phyloP scores from a whole-genome alignment of 2,113 vertebrate genomes.

The Trichechus manatus region DNA sequence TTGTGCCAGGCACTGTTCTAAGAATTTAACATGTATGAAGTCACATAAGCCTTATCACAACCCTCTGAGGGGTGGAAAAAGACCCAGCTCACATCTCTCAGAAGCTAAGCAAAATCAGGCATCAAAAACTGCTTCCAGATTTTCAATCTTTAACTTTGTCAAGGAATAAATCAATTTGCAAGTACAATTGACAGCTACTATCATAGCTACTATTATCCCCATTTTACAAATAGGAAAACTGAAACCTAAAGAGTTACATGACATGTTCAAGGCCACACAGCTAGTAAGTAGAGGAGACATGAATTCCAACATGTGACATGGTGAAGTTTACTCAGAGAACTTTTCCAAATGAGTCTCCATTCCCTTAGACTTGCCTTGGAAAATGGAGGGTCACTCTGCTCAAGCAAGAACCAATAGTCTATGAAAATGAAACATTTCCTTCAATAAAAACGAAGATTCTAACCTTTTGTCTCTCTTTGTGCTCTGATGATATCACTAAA shows the following conservation, averaged over 20 bases:
- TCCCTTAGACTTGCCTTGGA: neutral
- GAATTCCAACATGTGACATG: rapidly evolving
- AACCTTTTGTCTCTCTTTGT: neutral
- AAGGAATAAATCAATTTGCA: conserved; percentile 81
- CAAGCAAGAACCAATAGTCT: neutral
- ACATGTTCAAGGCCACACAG: neutral
- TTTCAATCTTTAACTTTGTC: conserved; percentile 83
- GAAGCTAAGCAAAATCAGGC: conserved; percentile 24
- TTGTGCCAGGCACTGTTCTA: neutral
- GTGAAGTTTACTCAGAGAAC: neutral
- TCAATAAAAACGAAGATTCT: neutral
- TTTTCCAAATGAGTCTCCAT: neutral
- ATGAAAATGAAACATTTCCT: neutral
- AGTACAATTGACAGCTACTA: conserved; percentile 76
- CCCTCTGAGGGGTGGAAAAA: neutral
- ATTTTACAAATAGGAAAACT: neutral
- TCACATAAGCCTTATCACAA: neutral
- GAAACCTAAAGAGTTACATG: too few species aligned
- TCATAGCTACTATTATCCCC: neutral
- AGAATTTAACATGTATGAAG: neutral
- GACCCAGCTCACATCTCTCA: neutral
- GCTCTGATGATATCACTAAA: neutral
- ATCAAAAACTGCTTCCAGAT: conserved; percentile 73
- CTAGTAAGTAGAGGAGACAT: neutral
- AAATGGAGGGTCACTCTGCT: neutral